Conservation (phyloP, 2,113 vertebrate genomes). For the Thryonomys swinderianus region DNA sequence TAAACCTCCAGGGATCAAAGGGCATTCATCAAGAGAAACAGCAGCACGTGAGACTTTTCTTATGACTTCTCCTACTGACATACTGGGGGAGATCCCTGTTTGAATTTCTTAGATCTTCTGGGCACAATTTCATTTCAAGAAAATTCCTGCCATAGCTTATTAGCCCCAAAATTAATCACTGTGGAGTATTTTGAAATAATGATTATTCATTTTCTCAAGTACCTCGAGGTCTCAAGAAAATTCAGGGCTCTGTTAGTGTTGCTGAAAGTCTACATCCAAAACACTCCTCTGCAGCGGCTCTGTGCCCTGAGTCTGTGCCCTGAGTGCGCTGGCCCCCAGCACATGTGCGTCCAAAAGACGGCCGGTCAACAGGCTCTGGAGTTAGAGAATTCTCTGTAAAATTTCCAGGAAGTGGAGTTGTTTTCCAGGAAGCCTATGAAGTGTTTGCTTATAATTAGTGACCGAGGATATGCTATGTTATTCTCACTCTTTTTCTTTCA, state of each 20-base stretch:
- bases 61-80: not conserved
- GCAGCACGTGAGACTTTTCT: not conserved
- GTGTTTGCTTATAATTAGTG: not conserved
- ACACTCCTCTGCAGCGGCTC: not conserved
- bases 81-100: not conserved
- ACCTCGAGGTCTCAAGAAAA: not conserved
- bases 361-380: not conserved
- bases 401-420: conserved; percentile 29
- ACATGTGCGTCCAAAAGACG: not conserved
- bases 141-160: not conserved
- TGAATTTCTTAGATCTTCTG: not conserved
- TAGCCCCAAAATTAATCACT: not conserved
- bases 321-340: not conserved
- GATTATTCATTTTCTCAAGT: not conserved
- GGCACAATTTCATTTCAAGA: conserved; percentile 1
- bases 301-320: accelerated
- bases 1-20: not conserved
- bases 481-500: conserved; percentile 33
- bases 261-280: not conserved
- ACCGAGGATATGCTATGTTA: not conserved
- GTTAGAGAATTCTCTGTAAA: not conserved
- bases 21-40: not conserved
- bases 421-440: conserved; percentile 58
- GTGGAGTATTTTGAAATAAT: not conserved
- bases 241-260: not conserved